Percentiles rank a stretch among this genome's conserved stretches.
These are phyloP conservation scores for Aphaenogaster ashmeadi DNA, from an alignment of 1,140 invertebrate genomes.

Conservation along the genomic window DNA sequence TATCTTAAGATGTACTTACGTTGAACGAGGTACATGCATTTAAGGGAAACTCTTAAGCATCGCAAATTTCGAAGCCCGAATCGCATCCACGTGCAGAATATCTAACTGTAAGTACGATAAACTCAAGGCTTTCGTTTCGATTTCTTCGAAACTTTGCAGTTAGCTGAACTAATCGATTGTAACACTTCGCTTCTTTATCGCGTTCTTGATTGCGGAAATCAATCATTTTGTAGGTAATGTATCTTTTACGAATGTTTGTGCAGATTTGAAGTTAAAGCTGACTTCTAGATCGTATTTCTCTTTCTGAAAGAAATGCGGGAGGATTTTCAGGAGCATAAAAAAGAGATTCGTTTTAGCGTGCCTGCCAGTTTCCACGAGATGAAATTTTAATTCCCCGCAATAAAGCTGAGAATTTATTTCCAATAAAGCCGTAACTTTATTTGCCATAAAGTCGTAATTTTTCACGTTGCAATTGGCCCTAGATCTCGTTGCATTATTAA, in stretches of 20 bases:
- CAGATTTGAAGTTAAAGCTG: constrained; percentile 23
- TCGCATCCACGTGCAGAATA: neutral
- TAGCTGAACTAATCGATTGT: constrained; percentile 51
- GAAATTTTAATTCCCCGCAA: constrained; percentile 39
- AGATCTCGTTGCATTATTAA: constrained; percentile 19
- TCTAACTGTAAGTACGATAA: constrained; percentile 27
- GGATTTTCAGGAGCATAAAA: constrained; percentile 25
- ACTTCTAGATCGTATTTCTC: neutral
- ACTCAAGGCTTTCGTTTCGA: neutral
- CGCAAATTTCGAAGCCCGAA: neutral
- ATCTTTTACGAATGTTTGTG: constrained; percentile 23
- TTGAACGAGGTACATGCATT: constrained; percentile 4
- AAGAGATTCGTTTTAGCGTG: constrained; percentile 31
- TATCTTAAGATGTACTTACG: constrained; percentile 14
- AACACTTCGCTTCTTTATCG: constrained; percentile 36
- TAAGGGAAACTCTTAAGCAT: constrained; percentile 7
- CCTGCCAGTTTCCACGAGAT: neutral
- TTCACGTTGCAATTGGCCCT: constrained; percentile 1
- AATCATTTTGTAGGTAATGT: constrained; percentile 13
- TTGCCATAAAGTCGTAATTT: constrained; percentile 25
- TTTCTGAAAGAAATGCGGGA: neutral
- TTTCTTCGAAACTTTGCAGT: constrained; percentile 54
- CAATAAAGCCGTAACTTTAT: constrained; percentile 42
- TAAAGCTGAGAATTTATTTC: constrained; percentile 48
- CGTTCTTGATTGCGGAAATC: constrained; percentile 6